Conservation (phyloP, 2,113 vertebrate species). For the Cyprinus carpio region DNA sequence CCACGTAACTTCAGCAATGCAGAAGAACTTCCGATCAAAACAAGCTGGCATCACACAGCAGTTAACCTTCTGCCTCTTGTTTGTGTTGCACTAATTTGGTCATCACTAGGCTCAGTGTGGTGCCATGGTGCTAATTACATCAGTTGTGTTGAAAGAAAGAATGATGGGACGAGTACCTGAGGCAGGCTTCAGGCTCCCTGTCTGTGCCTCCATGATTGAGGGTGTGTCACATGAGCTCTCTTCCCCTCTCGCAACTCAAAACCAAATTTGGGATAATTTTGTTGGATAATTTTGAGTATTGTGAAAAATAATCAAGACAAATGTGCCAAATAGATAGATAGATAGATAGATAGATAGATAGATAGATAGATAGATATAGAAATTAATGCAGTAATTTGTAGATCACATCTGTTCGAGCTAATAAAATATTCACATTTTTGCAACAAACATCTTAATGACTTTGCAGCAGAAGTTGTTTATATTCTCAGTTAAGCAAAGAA, state of each 20-base stretch:
- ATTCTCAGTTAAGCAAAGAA: slow-evolving; percentile 23
- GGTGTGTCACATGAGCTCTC: slow-evolving; percentile 8
- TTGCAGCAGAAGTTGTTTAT: slow-evolving; percentile 25
- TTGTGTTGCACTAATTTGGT: slow-evolving; percentile 54
- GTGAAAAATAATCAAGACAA: slow-evolving; percentile 7
- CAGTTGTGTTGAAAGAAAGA: slow-evolving; percentile 48
- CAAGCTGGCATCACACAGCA: slow-evolving; percentile 34
- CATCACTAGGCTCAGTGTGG: slow-evolving; percentile 46
- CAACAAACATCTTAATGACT: slow-evolving; percentile 44
- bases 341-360: too few relatives aligned
- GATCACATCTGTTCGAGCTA: slow-evolving; percentile 10
- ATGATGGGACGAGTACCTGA: slow-evolving; percentile 55
- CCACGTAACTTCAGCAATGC: slow-evolving; percentile 13
- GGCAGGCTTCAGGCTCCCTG: slow-evolving; percentile 37
- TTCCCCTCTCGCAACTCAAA: not conserved
- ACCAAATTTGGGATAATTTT: slow-evolving; percentile 20
- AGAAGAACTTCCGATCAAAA: slow-evolving; percentile 15
- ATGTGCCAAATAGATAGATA: not conserved
- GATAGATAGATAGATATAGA: not conserved
- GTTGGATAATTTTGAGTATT: not conserved
- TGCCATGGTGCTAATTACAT: slow-evolving; percentile 55
- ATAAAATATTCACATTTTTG: slow-evolving; percentile 40
- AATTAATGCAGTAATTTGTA: not conserved
- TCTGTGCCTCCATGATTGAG: slow-evolving; percentile 11
- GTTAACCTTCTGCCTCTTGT: slow-evolving; percentile 46